Evolutionary conservation across 1,140 invertebrate species (phyloP).

Genomic region (Drosophila simulans): DNA sequence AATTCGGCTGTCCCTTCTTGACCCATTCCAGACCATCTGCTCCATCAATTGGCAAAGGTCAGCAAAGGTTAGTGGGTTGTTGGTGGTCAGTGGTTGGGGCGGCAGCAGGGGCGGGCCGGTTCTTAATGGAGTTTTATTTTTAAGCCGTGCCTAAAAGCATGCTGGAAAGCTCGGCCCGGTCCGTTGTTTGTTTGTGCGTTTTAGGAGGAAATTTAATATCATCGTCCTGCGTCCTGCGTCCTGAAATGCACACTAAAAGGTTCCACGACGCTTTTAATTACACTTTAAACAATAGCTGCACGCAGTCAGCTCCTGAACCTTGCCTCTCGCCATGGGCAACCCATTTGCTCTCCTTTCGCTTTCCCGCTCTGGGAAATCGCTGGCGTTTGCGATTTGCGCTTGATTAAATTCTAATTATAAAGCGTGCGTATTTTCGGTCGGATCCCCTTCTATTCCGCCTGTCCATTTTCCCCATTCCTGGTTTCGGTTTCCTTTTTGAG

Average conservation of each 20-base stretch:
- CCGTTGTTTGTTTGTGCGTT: constrained; percentile 19
- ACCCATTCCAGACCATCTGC: constrained; percentile 7
- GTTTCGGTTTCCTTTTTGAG: constrained; percentile 29
- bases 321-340: constrained; percentile 22
- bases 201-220: constrained; percentile 73
- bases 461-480: background rate
- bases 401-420: constrained; percentile 84
- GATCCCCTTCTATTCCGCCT: constrained; percentile 6
- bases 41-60: constrained; percentile 72
- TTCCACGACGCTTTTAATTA: constrained; percentile 78
- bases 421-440: constrained; percentile 73
- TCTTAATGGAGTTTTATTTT: constrained; percentile 61
- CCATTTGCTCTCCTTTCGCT: constrained; percentile 29
- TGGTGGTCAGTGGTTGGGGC: no score
- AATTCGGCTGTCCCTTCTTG: background rate
- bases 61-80: constrained; percentile 55
- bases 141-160: constrained; percentile 51
- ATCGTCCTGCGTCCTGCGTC: constrained; percentile 28
- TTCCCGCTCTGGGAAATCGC: constrained; percentile 50
- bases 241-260: constrained; percentile 68
- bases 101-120: background rate
- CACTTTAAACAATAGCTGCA: constrained; percentile 76
- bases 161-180: constrained; percentile 23
- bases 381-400: constrained; percentile 78
- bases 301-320: constrained; percentile 19